Conservation (phyloP, 2,113 vertebrate genomes). For the Passer domesticus region DNA sequence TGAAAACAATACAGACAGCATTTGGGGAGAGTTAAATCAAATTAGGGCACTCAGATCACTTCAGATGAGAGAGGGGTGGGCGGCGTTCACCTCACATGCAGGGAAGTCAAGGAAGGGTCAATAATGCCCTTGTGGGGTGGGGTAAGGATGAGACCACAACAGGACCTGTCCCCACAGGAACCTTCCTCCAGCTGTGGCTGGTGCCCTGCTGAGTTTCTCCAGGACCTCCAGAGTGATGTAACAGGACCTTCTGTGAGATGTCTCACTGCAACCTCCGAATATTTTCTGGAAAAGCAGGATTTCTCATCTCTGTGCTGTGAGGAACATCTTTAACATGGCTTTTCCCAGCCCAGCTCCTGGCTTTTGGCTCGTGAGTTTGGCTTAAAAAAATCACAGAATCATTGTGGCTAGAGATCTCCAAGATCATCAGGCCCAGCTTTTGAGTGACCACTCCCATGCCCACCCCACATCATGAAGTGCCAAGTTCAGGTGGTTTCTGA, state of each 20-base stretch:
- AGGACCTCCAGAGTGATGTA: fast-evolving
- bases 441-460: not conserved
- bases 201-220: fast-evolving
- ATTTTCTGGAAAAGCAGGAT: not conserved
- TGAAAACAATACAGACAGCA: not conserved
- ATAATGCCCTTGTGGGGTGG: fast-evolving
- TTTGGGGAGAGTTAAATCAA: conserved; percentile 12
- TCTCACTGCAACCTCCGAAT: not conserved
- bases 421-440: not conserved
- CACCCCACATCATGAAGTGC: not conserved
- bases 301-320: not conserved
- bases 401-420: not conserved
- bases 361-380: not conserved
- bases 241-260: fast-evolving
- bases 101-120: not conserved
- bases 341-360: not conserved
- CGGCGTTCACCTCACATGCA: not conserved
- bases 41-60: not conserved
- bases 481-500: fast-evolving
- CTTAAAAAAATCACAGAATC: not conserved
- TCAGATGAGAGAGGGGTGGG: not conserved
- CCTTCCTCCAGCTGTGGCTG: not conserved
- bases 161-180: fast-evolving
- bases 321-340: not conserved
- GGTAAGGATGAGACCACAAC: fast-evolving